Evolutionary conservation across 2,797 vertebrate genomes (phyloP), one percentile per base, ranked within the genome.

Genomic region (Denticeps clupeoides): DNA sequence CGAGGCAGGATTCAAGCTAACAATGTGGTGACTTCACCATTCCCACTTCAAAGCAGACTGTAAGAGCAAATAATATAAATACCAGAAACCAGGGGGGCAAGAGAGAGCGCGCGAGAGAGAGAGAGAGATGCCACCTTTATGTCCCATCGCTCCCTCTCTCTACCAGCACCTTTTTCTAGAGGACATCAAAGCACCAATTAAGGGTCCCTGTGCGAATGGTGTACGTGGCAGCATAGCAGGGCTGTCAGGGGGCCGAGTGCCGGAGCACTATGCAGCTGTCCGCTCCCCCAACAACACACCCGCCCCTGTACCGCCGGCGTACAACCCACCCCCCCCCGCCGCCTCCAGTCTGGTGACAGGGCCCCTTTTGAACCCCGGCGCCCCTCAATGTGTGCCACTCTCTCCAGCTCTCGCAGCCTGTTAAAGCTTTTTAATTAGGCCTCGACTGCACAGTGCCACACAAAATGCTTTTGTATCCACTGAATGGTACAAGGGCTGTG

Each of bases 181-280:
- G 77, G 78, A 88, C 90, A 94, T 96, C 92, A 93, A 91, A 94
- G 86, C 81, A 82, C 90, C 92, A 93, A 94, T 98, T 94, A 98
- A 89, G 86, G 47, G 87, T 84, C 74, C 70, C 69, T 71, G 75
- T 86, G 86, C 86, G 89, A 87, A 84, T 80, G 85, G 86, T 16
- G 25, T 45, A 13, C 45, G 26, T 23, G 16, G 19, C 21, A 9
- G 45, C 2, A 3, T 13, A 16, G 22, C 11, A 24, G 16, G 29
- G 4, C 68, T 71, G 74, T 74, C 74, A 73, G 68, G 38, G n/a
- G 55, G 59, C 55, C 53, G 71, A 37, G 16, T 12, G 63, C 70
- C 67, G 11, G 69, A 74, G 72, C 72, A 68, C 67, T 46, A 61
- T 73, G 82, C 72, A 74, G 81, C 74, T 74, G 66, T 79, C 75